Conservation (phyloP, 1,140 invertebrate species). For the Hesperophylax magnus region DNA sequence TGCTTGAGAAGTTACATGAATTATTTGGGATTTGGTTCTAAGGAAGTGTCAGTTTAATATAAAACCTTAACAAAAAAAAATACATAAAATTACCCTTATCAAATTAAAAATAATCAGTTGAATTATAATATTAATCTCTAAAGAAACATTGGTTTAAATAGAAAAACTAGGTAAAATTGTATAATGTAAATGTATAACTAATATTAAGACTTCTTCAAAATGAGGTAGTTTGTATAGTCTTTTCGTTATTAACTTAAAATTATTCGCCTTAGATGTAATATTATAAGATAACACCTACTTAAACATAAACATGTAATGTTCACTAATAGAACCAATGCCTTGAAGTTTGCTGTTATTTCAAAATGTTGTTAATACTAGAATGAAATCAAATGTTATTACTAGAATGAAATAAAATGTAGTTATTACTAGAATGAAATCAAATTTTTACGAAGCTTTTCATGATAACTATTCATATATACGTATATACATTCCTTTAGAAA, state of each 20-base stretch:
- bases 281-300: not conserved
- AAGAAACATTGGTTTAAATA: constrained; percentile 22
- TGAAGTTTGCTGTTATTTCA: too few species aligned
- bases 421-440: too few species aligned
- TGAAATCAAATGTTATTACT: too few species aligned
- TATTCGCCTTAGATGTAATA: constrained; percentile 13
- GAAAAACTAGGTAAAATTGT: constrained; percentile 28
- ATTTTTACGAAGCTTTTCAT: too few species aligned
- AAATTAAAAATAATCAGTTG: constrained; percentile 41
- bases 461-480: too few species aligned
- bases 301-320: too few species aligned
- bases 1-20: too few species aligned
- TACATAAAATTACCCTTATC: not conserved
- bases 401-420: too few species aligned
- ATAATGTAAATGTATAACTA: constrained; percentile 20
- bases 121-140: constrained; percentile 8
- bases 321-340: too few species aligned
- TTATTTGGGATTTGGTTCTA: too few species aligned
- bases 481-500: too few species aligned
- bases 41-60: constrained; percentile 8
- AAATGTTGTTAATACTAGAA: too few species aligned
- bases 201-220: constrained; percentile 54
- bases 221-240: constrained; percentile 58
- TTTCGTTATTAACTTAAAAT: constrained; percentile 56
- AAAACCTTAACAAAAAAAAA: not conserved